A percentile compares a stretch with the other conserved stretches of the same genome.
These are phyloP conservation scores for Caerostris extrusa DNA, from an alignment of 1,140 invertebrate genomes.

Conservation along the genomic window DNA sequence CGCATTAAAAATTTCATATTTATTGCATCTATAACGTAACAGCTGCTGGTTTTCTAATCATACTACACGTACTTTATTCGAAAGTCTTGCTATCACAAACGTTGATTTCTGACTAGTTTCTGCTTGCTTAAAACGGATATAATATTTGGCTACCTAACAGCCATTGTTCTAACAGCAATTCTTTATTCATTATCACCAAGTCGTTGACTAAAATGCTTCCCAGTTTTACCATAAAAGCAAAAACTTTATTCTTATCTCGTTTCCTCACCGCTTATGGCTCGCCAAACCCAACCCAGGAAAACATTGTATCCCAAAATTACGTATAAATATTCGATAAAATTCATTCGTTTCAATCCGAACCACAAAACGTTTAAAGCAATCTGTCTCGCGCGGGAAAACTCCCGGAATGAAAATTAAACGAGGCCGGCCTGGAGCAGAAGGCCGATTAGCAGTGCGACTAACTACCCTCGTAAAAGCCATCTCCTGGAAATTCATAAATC, in stretches of 20 bases:
- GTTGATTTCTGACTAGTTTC: too few relatives aligned
- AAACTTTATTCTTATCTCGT: not conserved
- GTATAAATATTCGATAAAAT: conserved; percentile 14
- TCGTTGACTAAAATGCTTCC: not conserved
- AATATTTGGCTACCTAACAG: too few relatives aligned
- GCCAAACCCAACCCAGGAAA: not conserved
- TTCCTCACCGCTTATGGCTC: not conserved
- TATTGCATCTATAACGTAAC: too few relatives aligned
- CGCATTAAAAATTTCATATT: too few relatives aligned
- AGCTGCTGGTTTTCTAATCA: too few relatives aligned
- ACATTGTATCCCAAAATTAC: not conserved
- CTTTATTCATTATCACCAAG: not conserved
- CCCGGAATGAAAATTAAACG: conserved; percentile 31
- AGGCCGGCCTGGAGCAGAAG: not conserved
- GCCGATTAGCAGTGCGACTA: conserved; percentile 2
- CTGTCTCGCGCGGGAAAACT: not conserved
- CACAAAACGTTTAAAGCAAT: conserved; percentile 33
- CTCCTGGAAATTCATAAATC: conserved; percentile 35
- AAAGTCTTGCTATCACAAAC: too few relatives aligned
- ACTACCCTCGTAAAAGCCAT: conserved; percentile 5
- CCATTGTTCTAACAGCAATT: not conserved
- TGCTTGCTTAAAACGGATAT: too few relatives aligned
- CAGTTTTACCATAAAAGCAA: not conserved
- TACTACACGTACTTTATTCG: too few relatives aligned
- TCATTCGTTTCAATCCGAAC: not conserved